These are phyloP conservation scores for Syrmaticus mikado DNA, from an alignment of 2,113 vertebrate species.

Conservation along the genomic window DNA sequence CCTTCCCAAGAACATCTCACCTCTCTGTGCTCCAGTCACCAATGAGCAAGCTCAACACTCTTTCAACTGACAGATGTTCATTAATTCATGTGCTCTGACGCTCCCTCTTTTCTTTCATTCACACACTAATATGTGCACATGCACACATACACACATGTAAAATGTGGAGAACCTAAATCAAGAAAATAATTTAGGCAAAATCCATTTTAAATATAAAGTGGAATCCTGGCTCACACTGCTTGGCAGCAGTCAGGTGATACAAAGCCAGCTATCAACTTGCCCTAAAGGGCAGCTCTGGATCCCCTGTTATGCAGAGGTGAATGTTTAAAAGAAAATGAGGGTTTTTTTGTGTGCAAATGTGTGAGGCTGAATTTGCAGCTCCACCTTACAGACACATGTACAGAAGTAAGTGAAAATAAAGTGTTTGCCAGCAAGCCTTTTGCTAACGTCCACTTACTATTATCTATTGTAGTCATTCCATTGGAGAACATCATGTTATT, in stretches of 20 bases:
- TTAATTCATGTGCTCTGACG: not conserved
- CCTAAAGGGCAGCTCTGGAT: not conserved
- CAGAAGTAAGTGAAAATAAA: not conserved
- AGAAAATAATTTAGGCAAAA: not conserved
- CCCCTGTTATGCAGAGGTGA: not conserved
- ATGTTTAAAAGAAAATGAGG: not conserved
- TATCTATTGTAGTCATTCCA: constrained; percentile 43
- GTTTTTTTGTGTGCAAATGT: not conserved
- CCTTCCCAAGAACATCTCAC: not conserved
- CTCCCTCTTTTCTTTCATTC: not conserved
- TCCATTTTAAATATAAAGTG: not conserved
- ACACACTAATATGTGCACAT: rapidly evolving
- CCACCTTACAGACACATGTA: not conserved
- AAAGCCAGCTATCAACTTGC: not conserved
- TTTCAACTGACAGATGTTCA: not conserved
- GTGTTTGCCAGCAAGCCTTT: constrained; percentile 7
- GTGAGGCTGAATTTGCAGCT: constrained; percentile 15
- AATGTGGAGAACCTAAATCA: not conserved
- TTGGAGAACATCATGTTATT: constrained; percentile 30
- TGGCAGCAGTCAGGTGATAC: not conserved
- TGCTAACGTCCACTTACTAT: constrained; percentile 35
- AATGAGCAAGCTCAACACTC: not conserved
- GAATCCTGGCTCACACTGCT: not conserved
- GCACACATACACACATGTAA: not conserved
- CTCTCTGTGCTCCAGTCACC: rapidly evolving